These are phyloP conservation scores for Malacosoma neustria DNA, from an alignment of 2,888 invertebrate species.

Conservation along the genomic window DNA sequence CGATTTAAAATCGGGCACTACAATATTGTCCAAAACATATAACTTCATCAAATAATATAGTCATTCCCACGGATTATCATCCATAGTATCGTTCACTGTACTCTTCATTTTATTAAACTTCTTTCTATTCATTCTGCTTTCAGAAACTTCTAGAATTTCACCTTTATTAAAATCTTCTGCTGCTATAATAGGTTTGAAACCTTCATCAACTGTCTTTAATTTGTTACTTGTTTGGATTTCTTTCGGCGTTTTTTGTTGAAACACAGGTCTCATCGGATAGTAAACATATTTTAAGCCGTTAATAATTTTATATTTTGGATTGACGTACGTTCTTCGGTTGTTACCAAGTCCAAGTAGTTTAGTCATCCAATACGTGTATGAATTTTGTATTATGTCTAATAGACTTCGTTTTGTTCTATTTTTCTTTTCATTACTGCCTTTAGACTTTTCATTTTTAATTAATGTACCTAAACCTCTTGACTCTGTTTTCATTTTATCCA, in stretches of 20 bases:
- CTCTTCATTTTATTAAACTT: constrained; percentile 48
- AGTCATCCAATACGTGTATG: constrained; percentile 51
- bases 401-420: constrained; percentile 43
- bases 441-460: no score
- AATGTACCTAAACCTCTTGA: no score
- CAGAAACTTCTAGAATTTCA: constrained; percentile 48
- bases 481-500: no score
- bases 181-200: constrained; percentile 29
- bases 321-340: constrained; percentile 28
- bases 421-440: no score
- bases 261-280: constrained; percentile 33
- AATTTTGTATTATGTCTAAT: constrained; percentile 43
- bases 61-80: constrained; percentile 67
- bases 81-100: constrained; percentile 44
- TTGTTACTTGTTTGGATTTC: constrained; percentile 23
- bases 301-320: constrained; percentile 43
- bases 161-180: constrained; percentile 60
- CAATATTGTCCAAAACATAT: constrained; percentile 51
- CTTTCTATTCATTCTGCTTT: constrained; percentile 44
- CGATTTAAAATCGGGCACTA: constrained; percentile 51
- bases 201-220: constrained; percentile 23
- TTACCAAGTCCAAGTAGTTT: constrained; percentile 34
- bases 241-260: constrained; percentile 36
- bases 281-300: constrained; percentile 56
- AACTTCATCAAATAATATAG: constrained; percentile 65